These are phyloP conservation scores for Drosophila histrio DNA, from an alignment of 2,888 invertebrate genomes.

Conservation along the genomic window DNA sequence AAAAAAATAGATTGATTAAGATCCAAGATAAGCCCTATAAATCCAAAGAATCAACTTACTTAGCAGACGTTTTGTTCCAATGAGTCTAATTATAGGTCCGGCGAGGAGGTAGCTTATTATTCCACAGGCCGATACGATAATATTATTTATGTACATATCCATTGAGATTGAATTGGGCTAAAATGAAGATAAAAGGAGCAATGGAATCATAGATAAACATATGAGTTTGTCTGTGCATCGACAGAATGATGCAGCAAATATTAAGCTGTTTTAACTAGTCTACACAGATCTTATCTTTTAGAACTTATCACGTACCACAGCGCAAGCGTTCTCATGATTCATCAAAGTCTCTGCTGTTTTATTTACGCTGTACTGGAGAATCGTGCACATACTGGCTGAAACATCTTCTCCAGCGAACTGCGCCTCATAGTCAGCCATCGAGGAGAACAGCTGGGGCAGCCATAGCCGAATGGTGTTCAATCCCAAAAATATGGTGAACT, in stretches of 20 bases:
- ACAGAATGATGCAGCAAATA: constrained; percentile 24
- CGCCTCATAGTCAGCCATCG: constrained; percentile 86
- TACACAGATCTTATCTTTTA: constrained; percentile 9
- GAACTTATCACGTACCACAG: constrained; percentile 74
- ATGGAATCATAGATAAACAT: background rate
- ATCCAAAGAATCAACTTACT: constrained; percentile 81
- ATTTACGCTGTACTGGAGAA: constrained; percentile 82
- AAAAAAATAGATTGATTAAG: background rate
- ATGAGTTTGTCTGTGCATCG: background rate
- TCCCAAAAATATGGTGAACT: constrained; percentile 88
- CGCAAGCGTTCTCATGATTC: constrained; percentile 71
- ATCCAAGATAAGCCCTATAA: background rate
- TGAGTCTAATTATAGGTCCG: constrained; percentile 85
- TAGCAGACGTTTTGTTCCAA: constrained; percentile 86
- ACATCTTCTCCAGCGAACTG: constrained; percentile 47
- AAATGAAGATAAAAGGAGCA: background rate
- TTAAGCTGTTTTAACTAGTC: background rate
- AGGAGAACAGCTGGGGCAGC: constrained; percentile 93
- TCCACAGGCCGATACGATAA: constrained; percentile 87
- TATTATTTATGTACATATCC: constrained; percentile 89
- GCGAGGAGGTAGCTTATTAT: constrained; percentile 88
- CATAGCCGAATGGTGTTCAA: constrained; percentile 93
- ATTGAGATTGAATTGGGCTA: constrained; percentile 85
- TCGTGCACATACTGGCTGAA: constrained; percentile 79
- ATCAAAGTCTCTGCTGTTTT: constrained; percentile 68